Evolutionary conservation across 2,888 invertebrate species (phyloP).

Genomic region (Mythimna ferrago): DNA sequence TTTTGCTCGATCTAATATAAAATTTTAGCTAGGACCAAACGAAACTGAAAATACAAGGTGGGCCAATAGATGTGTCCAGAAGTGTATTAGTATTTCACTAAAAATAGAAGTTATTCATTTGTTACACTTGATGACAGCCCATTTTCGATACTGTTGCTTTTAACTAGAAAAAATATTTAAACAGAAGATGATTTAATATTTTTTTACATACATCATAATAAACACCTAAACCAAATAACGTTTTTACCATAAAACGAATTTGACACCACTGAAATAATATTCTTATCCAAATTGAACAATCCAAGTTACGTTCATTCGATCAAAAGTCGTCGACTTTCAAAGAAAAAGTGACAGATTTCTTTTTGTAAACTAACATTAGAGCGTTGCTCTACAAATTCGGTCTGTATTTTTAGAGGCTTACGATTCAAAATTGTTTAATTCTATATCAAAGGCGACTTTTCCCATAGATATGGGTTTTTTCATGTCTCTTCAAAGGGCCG

Average conservation of each 20-base stretch:
- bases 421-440: constrained; percentile 22
- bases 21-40: too few species aligned
- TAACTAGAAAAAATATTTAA: not conserved
- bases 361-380: constrained; percentile 52
- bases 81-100: not conserved
- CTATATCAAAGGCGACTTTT: constrained; percentile 49
- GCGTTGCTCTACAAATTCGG: not conserved
- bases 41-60: too few species aligned
- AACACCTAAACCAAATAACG: too few species aligned
- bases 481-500: constrained; percentile 52
- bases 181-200: too few species aligned
- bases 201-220: too few species aligned
- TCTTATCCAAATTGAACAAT: constrained; percentile 55
- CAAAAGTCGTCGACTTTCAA: constrained; percentile 67
- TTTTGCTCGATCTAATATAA: too few species aligned
- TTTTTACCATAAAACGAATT: not conserved
- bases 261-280: constrained; percentile 13
- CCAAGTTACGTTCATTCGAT: constrained; percentile 44
- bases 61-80: too few species aligned
- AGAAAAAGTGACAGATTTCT: constrained; percentile 60
- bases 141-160: not conserved
- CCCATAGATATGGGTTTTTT: constrained; percentile 56
- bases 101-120: not conserved
- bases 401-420: not conserved
- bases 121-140: too few species aligned